Evolutionary conservation across 2,888 invertebrate genomes (phyloP), one percentile per base, ranked within the genome.

Genomic region (Xanthia togata): DNA sequence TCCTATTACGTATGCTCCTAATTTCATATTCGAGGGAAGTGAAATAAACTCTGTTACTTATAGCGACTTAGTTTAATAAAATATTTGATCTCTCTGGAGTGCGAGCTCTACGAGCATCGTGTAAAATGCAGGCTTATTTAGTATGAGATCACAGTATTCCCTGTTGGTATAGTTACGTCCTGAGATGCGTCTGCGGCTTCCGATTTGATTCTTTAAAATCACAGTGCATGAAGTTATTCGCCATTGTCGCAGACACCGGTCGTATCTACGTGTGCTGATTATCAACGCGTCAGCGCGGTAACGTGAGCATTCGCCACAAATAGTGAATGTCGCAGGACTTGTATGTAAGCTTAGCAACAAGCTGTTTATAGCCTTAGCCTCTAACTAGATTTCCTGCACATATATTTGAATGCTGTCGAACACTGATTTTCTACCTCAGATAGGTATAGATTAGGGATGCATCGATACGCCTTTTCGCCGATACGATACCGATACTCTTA

Each of bases 151-250:
- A 76, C 73, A 87, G 90, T 89, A 86, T 86, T 81, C 74, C 79
- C 84, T 84, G 84, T 90, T 88, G 87, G 88, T 86, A 89, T 87
- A 89, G 64, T 79, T 76, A 55, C 79, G 86, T 87, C 87, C 87
- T 90, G 89, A 92, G 94, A 92, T 90, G 88, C 88, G 85, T 82
- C 85, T 89, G 89, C 89, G 91, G 89, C 91, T 94, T 95, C 94
- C 95, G 95, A 92, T 93, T 93, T 89, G 91, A 92, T 93, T 93
- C 93, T 94, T 93, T 92, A 91, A 93, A 94, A 91, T 87, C 92
- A 92, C 88, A 86, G 87, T 80, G 89, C 92, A 92, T 94, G 94
- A 94, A 94, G 93, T 88, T 92, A 92, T 92, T 92, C 91, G 91
- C 93, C 91, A 95, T 94, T 94, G 94, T 95, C 90, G 89, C 89